phyloP scores from a whole-genome alignment of 2,797 vertebrate genomes.

The Parauchenoglanis ngamensis region DNA sequence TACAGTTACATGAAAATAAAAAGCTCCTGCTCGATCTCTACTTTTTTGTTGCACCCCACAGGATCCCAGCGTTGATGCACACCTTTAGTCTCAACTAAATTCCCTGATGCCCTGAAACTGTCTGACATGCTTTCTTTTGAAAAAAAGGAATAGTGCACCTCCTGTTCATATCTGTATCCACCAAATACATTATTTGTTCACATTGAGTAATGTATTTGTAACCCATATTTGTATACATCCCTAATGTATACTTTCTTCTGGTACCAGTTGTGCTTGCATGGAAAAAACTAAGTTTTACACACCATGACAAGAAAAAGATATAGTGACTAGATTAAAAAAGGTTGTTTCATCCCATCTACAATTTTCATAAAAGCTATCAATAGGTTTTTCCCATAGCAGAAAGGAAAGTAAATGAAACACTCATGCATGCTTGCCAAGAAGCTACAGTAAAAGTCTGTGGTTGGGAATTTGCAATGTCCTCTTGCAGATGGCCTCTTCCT shows the following conservation, averaged over 20 bases:
- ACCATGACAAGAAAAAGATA: not conserved
- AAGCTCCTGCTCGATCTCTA: not conserved
- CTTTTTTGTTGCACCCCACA: too few species aligned
- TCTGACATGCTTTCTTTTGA: too few species aligned
- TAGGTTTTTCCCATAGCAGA: not conserved
- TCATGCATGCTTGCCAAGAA: not conserved
- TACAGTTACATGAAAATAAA: not conserved
- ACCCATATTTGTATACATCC: not conserved
- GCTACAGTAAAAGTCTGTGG: not conserved
- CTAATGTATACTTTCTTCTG: not conserved
- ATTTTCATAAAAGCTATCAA: not conserved
- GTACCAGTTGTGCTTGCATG: not conserved
- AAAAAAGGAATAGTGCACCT: too few species aligned
- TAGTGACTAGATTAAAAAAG: not conserved
- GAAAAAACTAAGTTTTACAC: not conserved
- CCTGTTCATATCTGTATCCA: too few species aligned
- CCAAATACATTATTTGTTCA: too few species aligned
- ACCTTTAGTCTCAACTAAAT: too few species aligned
- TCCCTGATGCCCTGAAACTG: too few species aligned
- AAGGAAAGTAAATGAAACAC: not conserved
- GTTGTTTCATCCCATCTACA: not conserved
- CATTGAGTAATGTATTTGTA: not conserved
- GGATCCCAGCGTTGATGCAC: not conserved
- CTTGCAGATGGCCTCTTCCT: not conserved
- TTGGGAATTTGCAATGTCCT: not conserved